Conservation (phyloP, 2,888 invertebrate genomes). For the Nomada lathburiana region DNA sequence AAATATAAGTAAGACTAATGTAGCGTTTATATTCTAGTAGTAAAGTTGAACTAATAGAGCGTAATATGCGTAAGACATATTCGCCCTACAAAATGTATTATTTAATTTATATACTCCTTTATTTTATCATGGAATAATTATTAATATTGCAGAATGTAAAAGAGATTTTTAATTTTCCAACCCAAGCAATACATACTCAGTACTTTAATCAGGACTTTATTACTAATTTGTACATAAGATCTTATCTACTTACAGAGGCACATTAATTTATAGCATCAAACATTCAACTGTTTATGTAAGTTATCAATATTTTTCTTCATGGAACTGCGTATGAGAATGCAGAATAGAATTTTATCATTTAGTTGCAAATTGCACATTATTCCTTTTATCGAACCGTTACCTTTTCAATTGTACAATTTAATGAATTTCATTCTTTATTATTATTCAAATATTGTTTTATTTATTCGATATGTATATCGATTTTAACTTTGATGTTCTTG, state of each 20-base stretch:
- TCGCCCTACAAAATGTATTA: no score
- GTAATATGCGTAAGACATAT: no score
- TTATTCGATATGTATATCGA: no score
- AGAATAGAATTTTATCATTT: constrained; percentile 32
- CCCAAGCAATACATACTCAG: constrained; percentile 2
- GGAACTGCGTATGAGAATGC: constrained; percentile 32
- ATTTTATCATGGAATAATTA: not conserved
- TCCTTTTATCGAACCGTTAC: not conserved
- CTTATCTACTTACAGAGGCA: constrained; percentile 60
- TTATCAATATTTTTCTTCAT: constrained; percentile 64
- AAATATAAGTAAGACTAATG: no score
- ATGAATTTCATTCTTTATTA: not conserved
- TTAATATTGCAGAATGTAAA: not conserved
- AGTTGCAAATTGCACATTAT: not conserved
- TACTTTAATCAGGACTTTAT: constrained; percentile 23
- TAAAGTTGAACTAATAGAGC: no score
- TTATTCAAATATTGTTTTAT: not conserved
- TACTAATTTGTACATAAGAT: constrained; percentile 40
- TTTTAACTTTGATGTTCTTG: no score
- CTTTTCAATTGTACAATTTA: not conserved
- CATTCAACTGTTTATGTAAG: constrained; percentile 69
- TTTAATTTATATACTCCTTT: no score
- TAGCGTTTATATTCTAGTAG: no score
- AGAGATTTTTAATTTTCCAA: not conserved
- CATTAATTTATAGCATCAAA: constrained; percentile 73